Percentiles rank a stretch among this genome's conserved stretches.
phyloP scores from a whole-genome alignment of 2,888 invertebrate genomes.

The Leptura quadrifasciata region DNA sequence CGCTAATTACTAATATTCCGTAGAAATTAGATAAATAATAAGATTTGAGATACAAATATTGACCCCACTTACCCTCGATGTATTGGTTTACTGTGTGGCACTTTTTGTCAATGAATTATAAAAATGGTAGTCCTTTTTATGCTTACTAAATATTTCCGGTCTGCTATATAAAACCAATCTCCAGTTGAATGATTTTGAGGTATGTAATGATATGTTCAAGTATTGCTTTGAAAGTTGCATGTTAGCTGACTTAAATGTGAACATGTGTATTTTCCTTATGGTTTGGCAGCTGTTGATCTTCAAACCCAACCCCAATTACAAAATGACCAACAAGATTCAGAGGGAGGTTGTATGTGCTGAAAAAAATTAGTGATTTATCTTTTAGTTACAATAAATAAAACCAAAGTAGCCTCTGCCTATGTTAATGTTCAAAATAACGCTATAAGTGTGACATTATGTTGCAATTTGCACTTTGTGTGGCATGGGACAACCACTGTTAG shows the following conservation, averaged over 20 bases:
- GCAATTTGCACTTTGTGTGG: constrained; percentile 44
- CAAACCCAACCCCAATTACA: constrained; percentile 89
- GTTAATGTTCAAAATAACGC: constrained; percentile 66
- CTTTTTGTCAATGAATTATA: no score
- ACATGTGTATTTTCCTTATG: constrained; percentile 42
- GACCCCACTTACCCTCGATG: no score
- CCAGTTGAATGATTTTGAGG: no score
- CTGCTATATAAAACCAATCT: no score
- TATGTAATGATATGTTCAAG: background rate
- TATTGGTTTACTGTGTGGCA: no score
- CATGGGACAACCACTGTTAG: constrained; percentile 34
- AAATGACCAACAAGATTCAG: constrained; percentile 86
- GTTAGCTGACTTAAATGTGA: background rate
- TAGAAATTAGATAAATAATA: no score
- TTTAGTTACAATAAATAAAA: constrained; percentile 57
- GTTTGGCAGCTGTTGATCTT: constrained; percentile 83
- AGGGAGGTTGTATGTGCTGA: constrained; percentile 91
- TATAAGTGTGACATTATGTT: constrained; percentile 69
- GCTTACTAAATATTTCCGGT: no score
- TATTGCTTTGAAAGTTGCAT: background rate
- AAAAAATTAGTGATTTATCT: constrained; percentile 60
- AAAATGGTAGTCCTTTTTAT: no score
- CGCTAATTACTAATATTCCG: no score
- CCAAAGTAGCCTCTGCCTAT: constrained; percentile 69
- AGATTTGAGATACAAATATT: no score